These are phyloP conservation scores for Lasaia peninsularis DNA, from an alignment of 1,140 invertebrate species.

Conservation along the genomic window DNA sequence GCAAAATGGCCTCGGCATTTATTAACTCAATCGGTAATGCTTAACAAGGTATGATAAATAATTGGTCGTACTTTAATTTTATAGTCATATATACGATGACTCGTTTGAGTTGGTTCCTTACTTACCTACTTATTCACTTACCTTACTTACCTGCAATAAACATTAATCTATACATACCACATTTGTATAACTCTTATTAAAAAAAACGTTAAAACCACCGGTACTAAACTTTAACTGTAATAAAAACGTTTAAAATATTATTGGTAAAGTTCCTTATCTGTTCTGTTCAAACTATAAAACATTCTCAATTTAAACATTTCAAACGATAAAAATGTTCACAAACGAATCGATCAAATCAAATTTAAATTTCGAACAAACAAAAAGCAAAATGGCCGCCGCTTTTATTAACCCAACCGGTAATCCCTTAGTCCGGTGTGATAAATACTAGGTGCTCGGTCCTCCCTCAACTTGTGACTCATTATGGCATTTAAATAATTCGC, in stretches of 20 bases:
- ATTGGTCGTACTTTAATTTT: too few species aligned
- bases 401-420: conserved; percentile 57
- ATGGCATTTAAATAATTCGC: conserved; percentile 56
- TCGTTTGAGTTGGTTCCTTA: too few species aligned
- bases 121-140: too few species aligned
- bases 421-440: conserved; percentile 45
- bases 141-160: too few species aligned
- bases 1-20: conserved; percentile 52
- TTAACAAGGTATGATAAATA: conserved; percentile 49
- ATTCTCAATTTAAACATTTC: conserved; percentile 14
- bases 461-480: conserved; percentile 52
- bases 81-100: too few species aligned
- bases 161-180: too few species aligned
- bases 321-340: conserved; percentile 20
- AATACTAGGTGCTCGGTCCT: conserved; percentile 47
- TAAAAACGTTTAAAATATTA: too few species aligned
- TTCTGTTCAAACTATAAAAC: conserved; percentile 11
- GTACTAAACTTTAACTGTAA: too few species aligned
- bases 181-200: too few species aligned
- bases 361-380: conserved; percentile 57
- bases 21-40: conserved; percentile 53
- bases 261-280: not conserved
- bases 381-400: conserved; percentile 50
- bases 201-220: too few species aligned
- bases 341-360: conserved; percentile 43